Percentiles rank a stretch among this genome's conserved stretches.
phyloP scores from a whole-genome alignment of 2,113 vertebrate genomes.

The Ophiodon elongatus region DNA sequence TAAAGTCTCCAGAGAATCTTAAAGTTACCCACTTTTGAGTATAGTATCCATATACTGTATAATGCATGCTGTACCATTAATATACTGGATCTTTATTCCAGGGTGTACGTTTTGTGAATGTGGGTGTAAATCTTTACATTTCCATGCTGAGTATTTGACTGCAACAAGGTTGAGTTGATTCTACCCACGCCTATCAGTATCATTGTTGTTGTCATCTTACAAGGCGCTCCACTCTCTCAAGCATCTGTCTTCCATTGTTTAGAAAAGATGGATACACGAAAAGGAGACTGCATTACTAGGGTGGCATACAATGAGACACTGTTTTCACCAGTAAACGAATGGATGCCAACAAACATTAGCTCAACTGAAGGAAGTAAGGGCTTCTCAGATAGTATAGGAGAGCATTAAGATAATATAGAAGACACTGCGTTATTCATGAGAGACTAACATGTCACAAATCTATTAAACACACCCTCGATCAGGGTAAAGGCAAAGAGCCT shows the following conservation, averaged over 20 bases:
- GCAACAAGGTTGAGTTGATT: not conserved
- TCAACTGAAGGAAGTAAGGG: not conserved
- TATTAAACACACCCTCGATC: slow-evolving; percentile 58
- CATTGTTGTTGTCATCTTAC: not conserved
- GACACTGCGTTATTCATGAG: slow-evolving; percentile 27
- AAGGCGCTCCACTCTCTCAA: not conserved
- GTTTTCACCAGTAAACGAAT: not conserved
- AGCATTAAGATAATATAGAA: not conserved
- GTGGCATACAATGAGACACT: not conserved
- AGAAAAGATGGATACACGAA: not conserved
- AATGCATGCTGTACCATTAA: not conserved
- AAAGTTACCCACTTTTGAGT: slow-evolving; percentile 1
- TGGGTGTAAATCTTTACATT: not conserved
- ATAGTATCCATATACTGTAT: not conserved
- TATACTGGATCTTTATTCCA: not conserved
- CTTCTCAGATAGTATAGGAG: not conserved
- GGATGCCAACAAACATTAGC: not conserved
- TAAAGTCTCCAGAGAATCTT: slow-evolving; percentile 19
- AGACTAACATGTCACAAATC: slow-evolving; percentile 32
- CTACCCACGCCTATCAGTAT: slow-evolving; percentile 2
- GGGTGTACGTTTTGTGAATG: not conserved
- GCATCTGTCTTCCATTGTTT: not conserved
- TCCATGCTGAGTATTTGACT: not conserved
- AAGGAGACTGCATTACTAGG: not conserved
- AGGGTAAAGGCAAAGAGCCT: slow-evolving; percentile 44